phyloP scores from a whole-genome alignment of 2,113 vertebrate genomes.

The Coreoperca whiteheadi region DNA sequence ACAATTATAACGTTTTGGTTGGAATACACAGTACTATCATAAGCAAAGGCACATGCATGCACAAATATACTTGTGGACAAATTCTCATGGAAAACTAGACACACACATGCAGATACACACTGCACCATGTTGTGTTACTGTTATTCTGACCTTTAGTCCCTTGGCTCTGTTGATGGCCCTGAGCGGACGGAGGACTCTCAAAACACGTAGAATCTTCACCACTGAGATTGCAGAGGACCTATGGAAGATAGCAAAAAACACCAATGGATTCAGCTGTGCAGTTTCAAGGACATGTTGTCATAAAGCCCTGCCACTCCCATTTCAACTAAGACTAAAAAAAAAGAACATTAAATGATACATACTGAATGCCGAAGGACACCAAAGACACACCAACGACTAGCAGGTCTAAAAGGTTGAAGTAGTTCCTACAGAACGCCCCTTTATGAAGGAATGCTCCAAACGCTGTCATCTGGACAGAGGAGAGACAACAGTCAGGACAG shows the following conservation, averaged over 20 bases:
- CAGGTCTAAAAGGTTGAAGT: conserved; percentile 98
- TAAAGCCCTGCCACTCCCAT: not conserved
- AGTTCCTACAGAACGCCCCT: conserved; percentile 98
- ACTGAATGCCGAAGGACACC: conserved; percentile 98
- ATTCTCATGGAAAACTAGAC: not conserved
- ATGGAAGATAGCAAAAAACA: not conserved
- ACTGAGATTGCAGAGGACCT: conserved; percentile 98
- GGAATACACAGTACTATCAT: not conserved
- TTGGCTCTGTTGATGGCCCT: conserved; percentile 99
- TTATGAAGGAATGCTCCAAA: conserved; percentile 98
- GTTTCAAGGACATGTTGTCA: not conserved
- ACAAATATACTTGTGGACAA: not conserved
- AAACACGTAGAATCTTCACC: conserved; percentile 97
- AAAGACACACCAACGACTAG: conserved; percentile 97
- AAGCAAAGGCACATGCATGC: not conserved
- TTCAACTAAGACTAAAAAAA: not conserved
- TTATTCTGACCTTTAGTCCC: conserved; percentile 93
- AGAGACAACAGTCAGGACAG: conserved; percentile 31
- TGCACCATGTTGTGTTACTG: not conserved
- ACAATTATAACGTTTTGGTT: not conserved
- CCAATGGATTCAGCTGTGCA: not conserved
- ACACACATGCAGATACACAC: not conserved
- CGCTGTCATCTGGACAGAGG: conserved; percentile 91
- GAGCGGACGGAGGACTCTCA: conserved; percentile 95
- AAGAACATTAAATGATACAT: conserved; percentile 74